A percentile compares a stretch with the other conserved stretches of the same genome.
Evolutionary conservation across 2,113 vertebrate genomes (phyloP).

Genomic region (Ophthalmotilapia sp.): DNA sequence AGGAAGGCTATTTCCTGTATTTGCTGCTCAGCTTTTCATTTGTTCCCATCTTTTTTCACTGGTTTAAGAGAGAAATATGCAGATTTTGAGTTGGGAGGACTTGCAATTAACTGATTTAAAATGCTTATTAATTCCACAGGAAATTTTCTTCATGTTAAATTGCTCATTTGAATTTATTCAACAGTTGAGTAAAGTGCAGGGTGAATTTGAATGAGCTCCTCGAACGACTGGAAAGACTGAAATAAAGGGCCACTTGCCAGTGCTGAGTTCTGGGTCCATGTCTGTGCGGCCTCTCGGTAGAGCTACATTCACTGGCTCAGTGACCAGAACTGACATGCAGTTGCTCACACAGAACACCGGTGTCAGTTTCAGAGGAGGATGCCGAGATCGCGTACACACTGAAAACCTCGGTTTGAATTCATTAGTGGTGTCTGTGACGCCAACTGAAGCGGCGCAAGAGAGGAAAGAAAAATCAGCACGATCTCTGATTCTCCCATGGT

Average conservation of each 20-base stretch:
- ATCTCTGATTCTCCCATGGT: constrained; percentile 7
- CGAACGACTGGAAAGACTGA: neutral
- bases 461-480: neutral
- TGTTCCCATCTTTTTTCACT: neutral
- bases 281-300: neutral
- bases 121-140: constrained; percentile 21
- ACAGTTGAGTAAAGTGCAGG: neutral
- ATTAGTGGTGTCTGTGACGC: constrained; percentile 8
- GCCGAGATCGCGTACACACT: neutral
- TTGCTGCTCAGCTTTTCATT: neutral
- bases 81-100: neutral
- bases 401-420: constrained; percentile 29
- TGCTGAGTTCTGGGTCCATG: neutral
- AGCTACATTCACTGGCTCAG: constrained; percentile 1
- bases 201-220: constrained; percentile 8
- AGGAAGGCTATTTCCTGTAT: constrained; percentile 4
- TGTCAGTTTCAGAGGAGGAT: constrained; percentile 13
- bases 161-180: constrained; percentile 26
- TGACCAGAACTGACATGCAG: constrained; percentile 24
- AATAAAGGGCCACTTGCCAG: neutral
- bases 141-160: constrained; percentile 5
- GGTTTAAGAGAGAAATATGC: neutral
- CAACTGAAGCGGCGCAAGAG: neutral
- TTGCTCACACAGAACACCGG: constrained; percentile 1
- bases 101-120: constrained; percentile 24